These are phyloP conservation scores for Pteropus alecto DNA, from an alignment of 2,113 vertebrate genomes.

Conservation along the genomic window DNA sequence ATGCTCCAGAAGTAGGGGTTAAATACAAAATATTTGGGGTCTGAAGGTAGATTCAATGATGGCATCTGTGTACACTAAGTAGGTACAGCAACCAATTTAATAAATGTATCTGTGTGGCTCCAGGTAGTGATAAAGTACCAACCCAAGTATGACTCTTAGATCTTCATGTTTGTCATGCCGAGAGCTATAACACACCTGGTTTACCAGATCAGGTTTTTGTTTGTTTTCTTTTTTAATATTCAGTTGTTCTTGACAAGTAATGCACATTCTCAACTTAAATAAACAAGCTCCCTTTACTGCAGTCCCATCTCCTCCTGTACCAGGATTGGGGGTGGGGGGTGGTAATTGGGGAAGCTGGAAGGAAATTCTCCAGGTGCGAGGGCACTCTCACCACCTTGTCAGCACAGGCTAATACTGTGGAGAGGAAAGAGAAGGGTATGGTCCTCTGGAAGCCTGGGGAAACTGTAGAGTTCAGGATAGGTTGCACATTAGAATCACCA, in stretches of 20 bases:
- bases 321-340: background rate
- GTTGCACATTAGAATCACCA: background rate
- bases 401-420: too few species aligned
- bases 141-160: background rate
- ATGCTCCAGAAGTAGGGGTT: background rate
- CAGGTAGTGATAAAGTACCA: background rate
- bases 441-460: background rate
- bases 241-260: background rate
- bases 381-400: rapidly evolving
- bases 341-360: background rate
- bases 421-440: rapidly evolving
- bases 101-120: background rate
- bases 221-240: background rate
- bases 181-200: background rate
- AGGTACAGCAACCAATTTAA: background rate
- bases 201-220: background rate
- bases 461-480: too few species aligned
- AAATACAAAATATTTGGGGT: background rate
- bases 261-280: background rate
- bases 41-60: background rate
- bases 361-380: background rate
- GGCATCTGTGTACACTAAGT: background rate
- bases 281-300: background rate
- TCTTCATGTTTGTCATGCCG: background rate
- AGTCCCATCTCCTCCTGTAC: background rate